A percentile compares a stretch with the other conserved stretches of the same genome.
Evolutionary conservation across 1,140 invertebrate species (phyloP).

Genomic region (Sminthurides bifidus): DNA sequence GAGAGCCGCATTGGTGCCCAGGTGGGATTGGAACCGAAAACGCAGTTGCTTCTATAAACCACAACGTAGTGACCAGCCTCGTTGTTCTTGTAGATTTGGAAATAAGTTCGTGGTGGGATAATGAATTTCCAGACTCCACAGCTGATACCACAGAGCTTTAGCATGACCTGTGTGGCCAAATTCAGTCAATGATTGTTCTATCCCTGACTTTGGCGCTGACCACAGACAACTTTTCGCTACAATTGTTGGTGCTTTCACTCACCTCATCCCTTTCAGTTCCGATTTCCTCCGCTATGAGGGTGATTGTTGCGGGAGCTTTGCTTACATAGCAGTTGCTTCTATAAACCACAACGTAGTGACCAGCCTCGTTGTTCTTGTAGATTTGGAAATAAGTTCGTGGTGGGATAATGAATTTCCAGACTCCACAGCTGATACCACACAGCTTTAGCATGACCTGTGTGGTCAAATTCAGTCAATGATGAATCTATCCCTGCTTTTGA

Average conservation of each 20-base stretch:
- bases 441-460: slow-evolving; percentile 34
- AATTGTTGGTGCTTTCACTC: background rate
- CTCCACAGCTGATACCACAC: slow-evolving; percentile 11
- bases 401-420: slow-evolving; percentile 4
- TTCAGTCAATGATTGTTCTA: too few relatives aligned
- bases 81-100: slow-evolving; percentile 39
- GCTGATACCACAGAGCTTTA: slow-evolving; percentile 33
- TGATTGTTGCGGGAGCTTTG: slow-evolving; percentile 17
- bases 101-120: slow-evolving; percentile 18
- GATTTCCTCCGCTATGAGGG: slow-evolving; percentile 27
- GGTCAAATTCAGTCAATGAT: too few relatives aligned
- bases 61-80: slow-evolving; percentile 19
- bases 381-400: slow-evolving; percentile 38
- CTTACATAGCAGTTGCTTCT: slow-evolving; percentile 19
- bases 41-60: slow-evolving; percentile 21
- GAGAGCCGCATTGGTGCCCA: slow-evolving; percentile 21
- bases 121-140: background rate
- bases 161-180: too few relatives aligned
- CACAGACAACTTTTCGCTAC: too few relatives aligned
- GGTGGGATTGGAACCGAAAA: slow-evolving; percentile 15
- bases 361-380: slow-evolving; percentile 30
- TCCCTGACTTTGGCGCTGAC: too few relatives aligned
- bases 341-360: slow-evolving; percentile 17
- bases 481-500: too few relatives aligned
- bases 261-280: slow-evolving; percentile 26